Base-by-base conservation (phyloP, 2,113 vertebrate genomes). In the Astatoreochromis straeleni region DNA sequence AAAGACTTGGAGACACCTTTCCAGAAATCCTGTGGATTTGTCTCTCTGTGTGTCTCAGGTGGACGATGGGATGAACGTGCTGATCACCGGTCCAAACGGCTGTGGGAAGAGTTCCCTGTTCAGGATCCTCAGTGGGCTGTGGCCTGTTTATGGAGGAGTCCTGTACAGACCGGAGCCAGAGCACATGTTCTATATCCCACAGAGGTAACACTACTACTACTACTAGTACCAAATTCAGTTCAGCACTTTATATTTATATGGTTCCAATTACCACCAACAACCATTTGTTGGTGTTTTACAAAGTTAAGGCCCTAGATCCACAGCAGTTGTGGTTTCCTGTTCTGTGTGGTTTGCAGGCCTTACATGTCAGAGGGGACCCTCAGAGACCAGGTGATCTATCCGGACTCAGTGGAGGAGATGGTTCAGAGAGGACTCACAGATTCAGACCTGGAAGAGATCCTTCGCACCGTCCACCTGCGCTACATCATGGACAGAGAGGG, bases 61-160 rank as follows among this genome's bases (percentile, higher is more conserved):
- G 4, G 95, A 99, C 33, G 98, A 99, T 51, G 97, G 97, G n/a
- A 99, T 99, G 98, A 97, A 99, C 82, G 97, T 99, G 84, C 91
- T 99, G 91, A 99, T 99, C 93, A 99, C 99, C 6, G 99, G 99
- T 78, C 99, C 99, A 8, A 99, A 99, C 60, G 99, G 99, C 47
- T 99, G 99, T 90, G 99, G 99, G 63, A 99, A 99, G 95, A 99
- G 98, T 88, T 99, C 99, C 0, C 97, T 99, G 81, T 99, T 99
- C 95, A 96, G 99, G 91, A 99, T 99, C 96, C 96, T 99, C 83
- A 98, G 98, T 81, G 99, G 99, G 9, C 94, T 99, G 16, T 99
- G 99, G 99, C 99, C 99, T 4, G 98, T 99, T 5, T 99, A 99
- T 53, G 97, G 96, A 87, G 99, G 99, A 84, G 95, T 97, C 16